Conservation (phyloP, 35 echinoderm and acorn worm genomes). For the Chiridota heheva region DNA sequence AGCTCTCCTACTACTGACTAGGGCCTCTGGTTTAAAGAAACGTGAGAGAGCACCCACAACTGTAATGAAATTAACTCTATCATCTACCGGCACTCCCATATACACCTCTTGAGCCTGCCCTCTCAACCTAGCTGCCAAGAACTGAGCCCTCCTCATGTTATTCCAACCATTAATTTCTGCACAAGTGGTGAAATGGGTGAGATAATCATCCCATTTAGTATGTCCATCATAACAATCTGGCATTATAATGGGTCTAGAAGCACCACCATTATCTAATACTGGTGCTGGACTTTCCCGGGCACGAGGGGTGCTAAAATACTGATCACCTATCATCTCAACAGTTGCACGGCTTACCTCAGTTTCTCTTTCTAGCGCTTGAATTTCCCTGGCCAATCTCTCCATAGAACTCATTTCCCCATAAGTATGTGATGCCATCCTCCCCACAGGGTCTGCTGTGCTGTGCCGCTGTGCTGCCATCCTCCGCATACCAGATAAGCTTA, state of each 20-base stretch:
- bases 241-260: conserved; percentile 19
- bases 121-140: neutral
- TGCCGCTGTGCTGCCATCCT: no score
- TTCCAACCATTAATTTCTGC: neutral
- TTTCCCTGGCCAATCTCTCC: no score
- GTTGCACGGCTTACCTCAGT: no score
- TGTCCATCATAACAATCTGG: conserved; percentile 7
- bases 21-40: conserved; percentile 1
- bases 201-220: conserved; percentile 11
- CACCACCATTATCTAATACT: no score
- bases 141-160: neutral
- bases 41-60: conserved; percentile 1
- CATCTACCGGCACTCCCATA: neutral
- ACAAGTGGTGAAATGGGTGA: conserved; percentile 7
- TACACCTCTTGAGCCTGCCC: conserved; percentile 30
- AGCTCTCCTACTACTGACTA: conserved; percentile 2
- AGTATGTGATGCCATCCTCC: no score
- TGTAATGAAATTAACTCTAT: neutral
- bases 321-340: no score
- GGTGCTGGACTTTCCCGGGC: no score
- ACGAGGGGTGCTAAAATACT: no score
- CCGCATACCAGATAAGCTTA: no score
- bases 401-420: no score
- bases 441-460: no score
- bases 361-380: no score